Evolutionary conservation across 2,888 invertebrate genomes (phyloP).

Genomic region (Zaprionus bogoriensis): DNA sequence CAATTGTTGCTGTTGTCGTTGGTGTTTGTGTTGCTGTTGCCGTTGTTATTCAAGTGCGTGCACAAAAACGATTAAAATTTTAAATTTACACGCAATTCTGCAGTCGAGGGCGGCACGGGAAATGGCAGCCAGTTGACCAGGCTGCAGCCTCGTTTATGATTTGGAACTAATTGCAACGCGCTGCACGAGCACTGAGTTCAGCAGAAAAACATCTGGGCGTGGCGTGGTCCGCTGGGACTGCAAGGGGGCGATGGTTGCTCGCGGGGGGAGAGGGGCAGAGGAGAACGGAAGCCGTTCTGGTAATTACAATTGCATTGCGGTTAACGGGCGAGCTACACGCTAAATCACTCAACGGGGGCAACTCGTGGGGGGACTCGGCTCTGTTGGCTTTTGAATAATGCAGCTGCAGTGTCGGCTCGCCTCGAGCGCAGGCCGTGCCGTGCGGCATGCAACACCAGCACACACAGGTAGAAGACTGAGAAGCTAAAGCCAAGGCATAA

Average conservation of each 20-base stretch:
- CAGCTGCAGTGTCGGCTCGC: conserved; percentile 41
- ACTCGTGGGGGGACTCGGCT: conserved; percentile 6
- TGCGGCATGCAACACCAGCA: neutral
- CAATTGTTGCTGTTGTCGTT: conserved; percentile 37
- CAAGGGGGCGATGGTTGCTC: neutral
- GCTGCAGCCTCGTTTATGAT: conserved; percentile 71
- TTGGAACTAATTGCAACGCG: conserved; percentile 73
- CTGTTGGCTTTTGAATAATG: conserved; percentile 67
- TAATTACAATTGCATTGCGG: conserved; percentile 78
- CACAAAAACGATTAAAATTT: conserved; percentile 72
- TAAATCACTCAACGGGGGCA: conserved; percentile 65
- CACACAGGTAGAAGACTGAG: conserved; percentile 20
- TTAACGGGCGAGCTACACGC: conserved; percentile 66
- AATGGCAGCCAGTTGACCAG: conserved; percentile 39
- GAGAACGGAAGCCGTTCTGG: conserved; percentile 67
- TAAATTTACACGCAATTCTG: conserved; percentile 69
- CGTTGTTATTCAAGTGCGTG: conserved; percentile 45
- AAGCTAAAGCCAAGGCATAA: conserved; percentile 35
- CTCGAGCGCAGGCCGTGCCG: conserved; percentile 11
- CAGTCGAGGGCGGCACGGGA: neutral
- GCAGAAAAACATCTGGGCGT: conserved; percentile 28
- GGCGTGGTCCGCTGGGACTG: neutral
- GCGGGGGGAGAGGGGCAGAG: neutral
- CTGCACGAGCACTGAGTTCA: conserved; percentile 58
- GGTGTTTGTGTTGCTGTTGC: no score